Percentiles rank a stretch among this genome's conserved stretches.
Conservation (phyloP, 2,113 vertebrate genomes). For the Myrmecophaga tridactyla region DNA sequence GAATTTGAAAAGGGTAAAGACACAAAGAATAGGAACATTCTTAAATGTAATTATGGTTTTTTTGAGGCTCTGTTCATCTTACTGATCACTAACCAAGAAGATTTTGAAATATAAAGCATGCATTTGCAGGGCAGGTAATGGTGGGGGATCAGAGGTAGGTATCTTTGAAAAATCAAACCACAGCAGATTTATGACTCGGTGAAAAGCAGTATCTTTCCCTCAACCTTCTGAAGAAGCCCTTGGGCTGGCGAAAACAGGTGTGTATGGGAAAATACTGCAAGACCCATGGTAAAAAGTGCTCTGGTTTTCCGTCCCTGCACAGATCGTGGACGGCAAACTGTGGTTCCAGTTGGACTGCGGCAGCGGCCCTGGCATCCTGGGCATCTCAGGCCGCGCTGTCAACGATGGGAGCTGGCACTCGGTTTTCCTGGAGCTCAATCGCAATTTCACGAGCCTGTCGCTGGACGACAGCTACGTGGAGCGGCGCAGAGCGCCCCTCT, state of each 20-base stretch:
- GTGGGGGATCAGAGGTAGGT: not conserved
- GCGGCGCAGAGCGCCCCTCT: conserved; percentile 87
- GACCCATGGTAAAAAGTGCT: not conserved
- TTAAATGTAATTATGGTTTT: not conserved
- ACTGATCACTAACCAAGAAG: not conserved
- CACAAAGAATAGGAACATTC: not conserved
- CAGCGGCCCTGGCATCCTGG: conserved; percentile 87
- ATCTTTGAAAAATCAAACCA: not conserved
- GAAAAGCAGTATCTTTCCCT: not conserved
- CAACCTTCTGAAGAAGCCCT: not conserved
- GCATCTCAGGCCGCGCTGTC: conserved; percentile 91
- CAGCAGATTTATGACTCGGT: not conserved
- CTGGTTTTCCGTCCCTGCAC: conserved; percentile 36
- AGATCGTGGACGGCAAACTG: conserved; percentile 95
- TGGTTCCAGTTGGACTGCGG: conserved; percentile 96
- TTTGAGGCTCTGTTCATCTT: not conserved
- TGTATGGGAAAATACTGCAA: not conserved
- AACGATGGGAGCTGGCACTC: conserved; percentile 98
- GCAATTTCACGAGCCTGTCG: conserved; percentile 94
- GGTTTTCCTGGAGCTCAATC: conserved; percentile 92
- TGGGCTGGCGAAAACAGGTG: accelerated
- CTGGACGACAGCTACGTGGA: conserved; percentile 96
- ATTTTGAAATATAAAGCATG: not conserved
- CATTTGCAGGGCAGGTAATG: not conserved
- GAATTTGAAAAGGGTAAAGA: not conserved